phyloP scores from a whole-genome alignment of 2,113 vertebrate genomes.

The Chlamydotis undulata region DNA sequence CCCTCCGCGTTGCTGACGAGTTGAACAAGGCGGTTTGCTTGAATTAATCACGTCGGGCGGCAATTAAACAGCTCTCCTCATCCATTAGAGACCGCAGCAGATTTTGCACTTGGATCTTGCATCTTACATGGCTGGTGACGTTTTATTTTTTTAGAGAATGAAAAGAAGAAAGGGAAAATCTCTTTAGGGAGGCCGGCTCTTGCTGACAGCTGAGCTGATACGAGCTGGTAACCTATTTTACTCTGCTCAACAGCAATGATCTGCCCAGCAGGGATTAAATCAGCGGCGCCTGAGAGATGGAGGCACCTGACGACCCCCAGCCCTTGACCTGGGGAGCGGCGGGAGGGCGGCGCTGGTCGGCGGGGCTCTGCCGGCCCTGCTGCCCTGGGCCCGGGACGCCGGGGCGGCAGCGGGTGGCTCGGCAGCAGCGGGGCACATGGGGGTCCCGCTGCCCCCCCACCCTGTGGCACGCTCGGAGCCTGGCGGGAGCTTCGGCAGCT shows the following conservation, averaged over 20 bases:
- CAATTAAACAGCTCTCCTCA: not conserved
- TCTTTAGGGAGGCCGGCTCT: not conserved
- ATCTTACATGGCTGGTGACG: not conserved
- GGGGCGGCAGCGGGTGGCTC: rapidly evolving
- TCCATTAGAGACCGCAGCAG: not conserved
- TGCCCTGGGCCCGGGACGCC: not conserved
- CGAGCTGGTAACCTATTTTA: not conserved
- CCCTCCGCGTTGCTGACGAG: not conserved
- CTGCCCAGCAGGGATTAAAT: not conserved
- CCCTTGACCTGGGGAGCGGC: rapidly evolving
- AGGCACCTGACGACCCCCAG: not conserved
- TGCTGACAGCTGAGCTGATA: not conserved
- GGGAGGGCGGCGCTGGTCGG: not conserved
- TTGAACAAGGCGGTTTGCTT: not conserved
- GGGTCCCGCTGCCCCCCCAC: not conserved
- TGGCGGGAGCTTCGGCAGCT: rapidly evolving
- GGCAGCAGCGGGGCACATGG: rapidly evolving
- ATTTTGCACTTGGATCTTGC: not conserved
- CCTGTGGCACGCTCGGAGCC: rapidly evolving
- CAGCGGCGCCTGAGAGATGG: not conserved
- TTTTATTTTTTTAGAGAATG: not conserved
- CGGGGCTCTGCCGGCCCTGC: not conserved
- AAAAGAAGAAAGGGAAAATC: conserved; percentile 25
- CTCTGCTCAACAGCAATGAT: not conserved
- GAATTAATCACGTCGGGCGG: not conserved